Evolutionary conservation across 2,113 vertebrate species (phyloP).

Genomic region (Pavo muticus): DNA sequence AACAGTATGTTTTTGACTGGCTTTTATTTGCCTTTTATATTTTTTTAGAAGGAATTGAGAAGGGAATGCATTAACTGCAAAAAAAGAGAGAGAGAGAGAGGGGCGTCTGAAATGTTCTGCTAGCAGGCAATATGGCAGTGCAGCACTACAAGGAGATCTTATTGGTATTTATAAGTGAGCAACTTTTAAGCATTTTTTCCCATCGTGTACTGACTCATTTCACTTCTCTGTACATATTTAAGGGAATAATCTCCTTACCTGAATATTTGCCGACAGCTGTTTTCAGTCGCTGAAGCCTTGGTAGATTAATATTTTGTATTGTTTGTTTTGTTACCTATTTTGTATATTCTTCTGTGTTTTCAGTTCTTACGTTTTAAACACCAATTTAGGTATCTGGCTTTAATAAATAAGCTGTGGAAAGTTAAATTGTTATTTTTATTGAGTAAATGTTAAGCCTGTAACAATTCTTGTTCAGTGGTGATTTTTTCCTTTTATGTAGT

Average conservation of each 20-base stretch:
- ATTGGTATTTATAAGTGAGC: background rate
- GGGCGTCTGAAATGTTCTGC: background rate
- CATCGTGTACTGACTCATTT: fast-evolving
- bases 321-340: background rate
- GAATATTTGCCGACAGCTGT: background rate
- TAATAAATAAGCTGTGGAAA: background rate
- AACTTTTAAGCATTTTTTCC: background rate
- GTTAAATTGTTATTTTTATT: background rate
- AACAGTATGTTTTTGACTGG: background rate
- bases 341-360: background rate
- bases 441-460: background rate
- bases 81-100: too few relatives aligned
- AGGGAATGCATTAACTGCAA: background rate
- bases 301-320: background rate
- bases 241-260: background rate
- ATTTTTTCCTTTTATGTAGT: background rate
- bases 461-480: background rate
- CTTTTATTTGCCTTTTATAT: background rate
- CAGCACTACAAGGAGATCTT: background rate
- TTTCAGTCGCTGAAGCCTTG: background rate
- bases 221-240: background rate
- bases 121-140: background rate
- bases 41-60: background rate
- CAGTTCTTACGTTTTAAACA: background rate
- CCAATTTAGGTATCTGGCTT: background rate